Conservation (phyloP, 2,797 vertebrate genomes). For the Danio kyathit region DNA sequence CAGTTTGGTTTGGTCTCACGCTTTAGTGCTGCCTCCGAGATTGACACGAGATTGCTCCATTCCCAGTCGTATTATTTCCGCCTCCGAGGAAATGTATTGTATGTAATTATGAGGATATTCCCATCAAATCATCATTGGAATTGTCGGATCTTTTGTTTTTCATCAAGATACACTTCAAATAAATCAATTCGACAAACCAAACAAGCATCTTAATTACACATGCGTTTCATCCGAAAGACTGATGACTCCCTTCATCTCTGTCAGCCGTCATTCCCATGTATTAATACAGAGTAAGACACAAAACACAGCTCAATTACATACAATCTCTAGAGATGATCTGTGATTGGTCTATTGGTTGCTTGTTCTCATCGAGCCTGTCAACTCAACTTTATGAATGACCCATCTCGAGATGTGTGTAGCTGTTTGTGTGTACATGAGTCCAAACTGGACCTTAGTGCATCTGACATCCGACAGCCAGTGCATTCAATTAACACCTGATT, state of each 20-base stretch:
- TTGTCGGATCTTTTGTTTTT: constrained; percentile 77
- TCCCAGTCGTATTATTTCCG: constrained; percentile 77
- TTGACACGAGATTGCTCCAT: constrained; percentile 70
- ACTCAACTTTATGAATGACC: constrained; percentile 81
- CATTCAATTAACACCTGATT: constrained; percentile 93
- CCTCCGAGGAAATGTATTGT: constrained; percentile 80
- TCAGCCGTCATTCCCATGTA: constrained; percentile 59
- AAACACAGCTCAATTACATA: constrained; percentile 75
- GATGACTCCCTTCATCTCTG: constrained; percentile 20
- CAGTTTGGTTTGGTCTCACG: constrained; percentile 47
- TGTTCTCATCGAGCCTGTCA: constrained; percentile 82
- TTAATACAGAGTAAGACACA: constrained; percentile 56
- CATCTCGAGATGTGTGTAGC: constrained; percentile 81
- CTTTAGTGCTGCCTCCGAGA: constrained; percentile 63
- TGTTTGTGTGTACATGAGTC: constrained; percentile 86
- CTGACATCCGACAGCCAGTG: constrained; percentile 74
- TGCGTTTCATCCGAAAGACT: neutral
- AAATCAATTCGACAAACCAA: constrained; percentile 81
- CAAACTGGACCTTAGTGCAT: constrained; percentile 75
- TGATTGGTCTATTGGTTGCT: constrained; percentile 84
- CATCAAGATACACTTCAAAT: constrained; percentile 80
- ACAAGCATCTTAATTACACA: constrained; percentile 62
- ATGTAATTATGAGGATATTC: constrained; percentile 82
- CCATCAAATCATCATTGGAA: constrained; percentile 73
- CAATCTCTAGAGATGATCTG: constrained; percentile 70